Base-by-base conservation (phyloP, 2,888 invertebrate genomes). In the Subacronicta megacephala region DNA sequence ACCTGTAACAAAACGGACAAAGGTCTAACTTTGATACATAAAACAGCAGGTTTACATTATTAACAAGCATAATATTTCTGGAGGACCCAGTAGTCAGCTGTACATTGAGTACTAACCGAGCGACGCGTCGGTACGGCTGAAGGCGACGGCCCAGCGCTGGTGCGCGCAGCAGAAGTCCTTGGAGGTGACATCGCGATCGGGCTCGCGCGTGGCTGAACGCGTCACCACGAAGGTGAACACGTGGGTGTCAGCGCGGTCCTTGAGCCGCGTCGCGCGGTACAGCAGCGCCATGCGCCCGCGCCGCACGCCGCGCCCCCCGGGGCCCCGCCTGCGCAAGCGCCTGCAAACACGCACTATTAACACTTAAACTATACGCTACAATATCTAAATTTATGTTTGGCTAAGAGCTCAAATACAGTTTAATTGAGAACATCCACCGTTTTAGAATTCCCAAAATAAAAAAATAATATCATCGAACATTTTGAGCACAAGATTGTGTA, bases 211-310 rank as follows among this genome's bases (percentile, higher is more conserved):
- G 70, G 97, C 96, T 57, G 96, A 96, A 78, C 96, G 95, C 62
- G 97, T 97, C 75, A 97, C 96, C 80, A 97, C 96, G 90, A 97
- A 97, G 60, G 97, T 97, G 94, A 97, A 97, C 78, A 97, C 96
- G 91, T 97, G 97, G 72, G 97, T 97, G 94, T 97, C 96, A 89
- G 96, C 96, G 87, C 97, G 96, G 95, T 97, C 97, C 82, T 97
- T 96, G 72, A 97, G 95, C 93, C 96, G 96, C 89, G 97, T 96
- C 91, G 97, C 97, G 86, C 97, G 96, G 93, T 97, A 96, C 88
- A 97, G 95, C 87, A 97, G 95, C 89, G 97, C 97, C 97, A 97
- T 97, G 94, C 95, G 95, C 93, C 89, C 91, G 92, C 94, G 80
- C 92, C 89, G 90, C 93, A 87, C 91, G 89, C 94, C 72, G 66